Percentiles rank a stretch among this genome's conserved stretches.
Conservation (phyloP, 35 echinoderm and acorn worm species). For the Holothuria glaberrima region DNA sequence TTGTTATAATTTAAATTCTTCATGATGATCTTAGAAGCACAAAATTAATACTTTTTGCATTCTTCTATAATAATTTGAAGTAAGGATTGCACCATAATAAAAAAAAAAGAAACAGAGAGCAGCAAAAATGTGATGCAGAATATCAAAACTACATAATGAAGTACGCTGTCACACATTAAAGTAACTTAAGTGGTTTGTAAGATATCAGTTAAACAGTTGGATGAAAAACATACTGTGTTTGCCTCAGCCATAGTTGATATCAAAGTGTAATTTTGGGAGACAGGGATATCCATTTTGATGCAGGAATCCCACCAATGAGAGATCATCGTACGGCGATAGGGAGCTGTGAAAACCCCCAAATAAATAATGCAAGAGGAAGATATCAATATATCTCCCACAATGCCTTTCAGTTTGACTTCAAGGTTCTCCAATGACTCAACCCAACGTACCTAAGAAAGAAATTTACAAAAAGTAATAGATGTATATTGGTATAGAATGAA, state of each 20-base stretch:
- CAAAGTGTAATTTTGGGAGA: slow-evolving; percentile 80
- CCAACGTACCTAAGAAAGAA: slow-evolving; percentile 83
- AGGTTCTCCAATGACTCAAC: slow-evolving; percentile 86
- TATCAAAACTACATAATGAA: no score
- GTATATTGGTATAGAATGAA: no score
- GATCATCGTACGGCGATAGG: slow-evolving; percentile 87
- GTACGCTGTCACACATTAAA: no score
- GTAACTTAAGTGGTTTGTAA: no score
- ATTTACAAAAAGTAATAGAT: background rate
- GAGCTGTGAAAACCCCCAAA: slow-evolving; percentile 92
- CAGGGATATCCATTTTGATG: slow-evolving; percentile 66
- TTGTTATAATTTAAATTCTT: no score
- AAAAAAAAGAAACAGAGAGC: no score
- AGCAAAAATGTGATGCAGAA: no score
- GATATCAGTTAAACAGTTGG: no score
- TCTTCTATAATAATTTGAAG: no score
- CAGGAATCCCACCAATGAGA: slow-evolving; percentile 74
- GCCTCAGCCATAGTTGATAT: slow-evolving; percentile 90
- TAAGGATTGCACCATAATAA: no score
- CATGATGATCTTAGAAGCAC: no score
- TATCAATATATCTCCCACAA: slow-evolving; percentile 90
- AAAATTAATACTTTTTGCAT: no score
- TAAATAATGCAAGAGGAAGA: slow-evolving; percentile 88
- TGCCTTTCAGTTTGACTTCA: slow-evolving; percentile 79
- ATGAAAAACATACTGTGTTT: slow-evolving; percentile 72